A percentile compares a stretch with the other conserved stretches of the same genome.
Conservation (phyloP, 2,888 invertebrate species). For the Synergus laeviventris region DNA sequence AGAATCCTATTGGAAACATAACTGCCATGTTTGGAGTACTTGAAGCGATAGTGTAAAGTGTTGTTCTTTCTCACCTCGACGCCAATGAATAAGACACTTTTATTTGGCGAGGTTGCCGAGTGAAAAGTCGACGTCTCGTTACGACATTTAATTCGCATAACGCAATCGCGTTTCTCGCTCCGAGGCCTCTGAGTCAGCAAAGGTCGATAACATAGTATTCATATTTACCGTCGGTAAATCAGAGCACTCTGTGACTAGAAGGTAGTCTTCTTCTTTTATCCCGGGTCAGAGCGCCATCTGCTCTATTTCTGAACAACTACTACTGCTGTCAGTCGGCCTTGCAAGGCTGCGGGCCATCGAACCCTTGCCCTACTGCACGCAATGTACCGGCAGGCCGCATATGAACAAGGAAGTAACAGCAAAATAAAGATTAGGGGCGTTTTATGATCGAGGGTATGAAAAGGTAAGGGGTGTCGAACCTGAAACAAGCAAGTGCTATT, state of each 20-base stretch:
- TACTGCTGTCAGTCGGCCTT: conserved; percentile 64
- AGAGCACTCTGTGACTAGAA: conserved; percentile 45
- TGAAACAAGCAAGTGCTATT: no score
- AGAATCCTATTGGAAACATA: no score
- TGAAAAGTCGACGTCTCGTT: conserved; percentile 57
- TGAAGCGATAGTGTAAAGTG: neutral
- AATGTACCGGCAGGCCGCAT: conserved; percentile 41
- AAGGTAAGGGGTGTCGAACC: no score
- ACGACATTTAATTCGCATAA: conserved; percentile 48
- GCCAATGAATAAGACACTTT: conserved; percentile 42
- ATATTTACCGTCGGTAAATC: conserved; percentile 57
- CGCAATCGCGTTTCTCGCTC: conserved; percentile 19
- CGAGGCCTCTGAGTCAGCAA: conserved; percentile 37
- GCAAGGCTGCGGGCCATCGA: conserved; percentile 74
- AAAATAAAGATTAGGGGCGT: no score
- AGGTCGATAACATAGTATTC: conserved; percentile 39
- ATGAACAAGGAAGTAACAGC: conserved; percentile 23
- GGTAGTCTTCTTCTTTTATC: conserved; percentile 21
- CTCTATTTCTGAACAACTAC: conserved; percentile 29
- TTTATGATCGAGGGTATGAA: no score
- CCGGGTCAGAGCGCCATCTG: conserved; percentile 57
- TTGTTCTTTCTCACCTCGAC: conserved; percentile 28
- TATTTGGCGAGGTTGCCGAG: conserved; percentile 42
- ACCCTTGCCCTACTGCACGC: conserved; percentile 70
- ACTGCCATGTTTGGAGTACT: no score